A percentile compares a stretch with the other conserved stretches of the same genome.
Conservation (phyloP, 1,140 invertebrate genomes). For the Orussus abietinus region DNA sequence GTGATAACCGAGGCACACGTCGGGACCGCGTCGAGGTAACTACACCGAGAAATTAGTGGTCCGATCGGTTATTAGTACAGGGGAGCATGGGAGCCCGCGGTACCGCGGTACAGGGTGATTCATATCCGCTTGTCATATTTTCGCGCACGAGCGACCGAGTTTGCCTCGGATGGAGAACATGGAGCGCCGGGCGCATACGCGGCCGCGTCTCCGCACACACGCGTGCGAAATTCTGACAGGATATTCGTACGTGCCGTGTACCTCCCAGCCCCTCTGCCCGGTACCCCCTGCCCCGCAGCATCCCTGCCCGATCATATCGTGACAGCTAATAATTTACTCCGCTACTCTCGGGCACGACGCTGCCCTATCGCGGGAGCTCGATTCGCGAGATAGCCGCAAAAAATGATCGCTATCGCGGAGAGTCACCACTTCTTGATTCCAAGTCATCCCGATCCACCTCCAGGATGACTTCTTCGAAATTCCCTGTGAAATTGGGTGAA, state of each 20-base stretch:
- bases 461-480: no score
- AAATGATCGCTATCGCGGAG: no score
- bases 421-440: no score
- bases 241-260: conserved; percentile 47
- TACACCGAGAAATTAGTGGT: conserved; percentile 38
- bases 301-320: conserved; percentile 42
- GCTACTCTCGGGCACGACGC: no score
- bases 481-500: no score
- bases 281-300: conserved; percentile 36
- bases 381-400: no score
- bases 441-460: no score
- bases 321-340: conserved; percentile 43
- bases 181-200: conserved; percentile 35
- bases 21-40: conserved; percentile 10
- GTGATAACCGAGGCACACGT: background rate
- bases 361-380: no score
- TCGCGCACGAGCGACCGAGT: conserved; percentile 35
- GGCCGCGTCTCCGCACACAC: conserved; percentile 24
- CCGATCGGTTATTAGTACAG: conserved; percentile 44
- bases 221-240: conserved; percentile 37
- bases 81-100: conserved; percentile 1
- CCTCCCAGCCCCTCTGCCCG: no score
- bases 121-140: conserved; percentile 44
- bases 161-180: conserved; percentile 48
- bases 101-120: conserved; percentile 38